Percentiles rank a stretch among this genome's conserved stretches.
Evolutionary conservation across 2,797 vertebrate genomes (phyloP).

Genomic region (Anguilla megastoma): DNA sequence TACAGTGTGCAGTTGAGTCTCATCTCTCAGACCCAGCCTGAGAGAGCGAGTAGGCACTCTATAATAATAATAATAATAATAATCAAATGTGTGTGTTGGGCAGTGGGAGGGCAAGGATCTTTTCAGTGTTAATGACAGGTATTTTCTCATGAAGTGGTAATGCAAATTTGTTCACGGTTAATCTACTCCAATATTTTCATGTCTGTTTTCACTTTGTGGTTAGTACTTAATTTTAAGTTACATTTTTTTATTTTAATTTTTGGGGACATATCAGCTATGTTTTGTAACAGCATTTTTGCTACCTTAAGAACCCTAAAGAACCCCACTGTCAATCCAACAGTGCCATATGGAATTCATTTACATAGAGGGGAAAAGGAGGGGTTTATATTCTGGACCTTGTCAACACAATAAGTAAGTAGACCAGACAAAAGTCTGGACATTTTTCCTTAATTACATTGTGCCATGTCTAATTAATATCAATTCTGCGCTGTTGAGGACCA

Average conservation of each 20-base stretch:
- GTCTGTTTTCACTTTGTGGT: background rate
- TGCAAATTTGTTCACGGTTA: background rate
- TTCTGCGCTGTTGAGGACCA: background rate
- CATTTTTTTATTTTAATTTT: no score
- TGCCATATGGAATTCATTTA: background rate
- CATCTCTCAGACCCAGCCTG: constrained; percentile 30
- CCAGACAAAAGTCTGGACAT: background rate
- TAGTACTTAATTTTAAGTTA: background rate
- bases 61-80: constrained; percentile 31
- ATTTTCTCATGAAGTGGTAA: background rate
- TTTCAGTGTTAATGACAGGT: background rate
- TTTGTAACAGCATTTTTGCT: background rate
- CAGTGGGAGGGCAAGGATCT: background rate
- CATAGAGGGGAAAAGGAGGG: background rate
- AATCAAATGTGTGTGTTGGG: background rate
- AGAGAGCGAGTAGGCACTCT: constrained; percentile 53
- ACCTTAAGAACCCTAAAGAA: background rate
- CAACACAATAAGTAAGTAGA: background rate
- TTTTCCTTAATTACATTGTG: no score
- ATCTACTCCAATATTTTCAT: background rate
- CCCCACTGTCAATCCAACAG: background rate
- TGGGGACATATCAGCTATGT: background rate
- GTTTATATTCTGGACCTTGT: background rate
- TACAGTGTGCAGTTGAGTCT: background rate
- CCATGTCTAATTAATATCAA: background rate